Evolutionary conservation across 2,797 vertebrate species (phyloP).

Genomic region (Salarias fasciatus): DNA sequence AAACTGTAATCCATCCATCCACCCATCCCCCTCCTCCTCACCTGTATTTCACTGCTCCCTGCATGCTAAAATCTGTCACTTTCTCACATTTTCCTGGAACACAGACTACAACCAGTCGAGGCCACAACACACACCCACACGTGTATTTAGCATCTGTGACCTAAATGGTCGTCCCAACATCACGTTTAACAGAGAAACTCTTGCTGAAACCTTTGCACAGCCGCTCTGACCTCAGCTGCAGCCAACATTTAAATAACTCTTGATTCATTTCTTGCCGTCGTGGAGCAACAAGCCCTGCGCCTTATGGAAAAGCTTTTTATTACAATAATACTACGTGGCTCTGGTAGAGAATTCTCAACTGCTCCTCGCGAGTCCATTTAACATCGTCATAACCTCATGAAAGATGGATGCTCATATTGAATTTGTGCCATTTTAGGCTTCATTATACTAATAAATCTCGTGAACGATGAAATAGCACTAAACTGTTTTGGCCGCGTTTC

Average conservation of each 20-base stretch:
- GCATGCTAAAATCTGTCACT: too few relatives aligned
- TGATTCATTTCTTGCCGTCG: slow-evolving; percentile 54
- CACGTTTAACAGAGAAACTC: too few relatives aligned
- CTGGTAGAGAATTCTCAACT: slow-evolving; percentile 41
- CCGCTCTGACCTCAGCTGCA: slow-evolving; percentile 39
- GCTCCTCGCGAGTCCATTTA: slow-evolving; percentile 61
- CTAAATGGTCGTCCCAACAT: too few relatives aligned
- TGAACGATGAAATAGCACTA: slow-evolving; percentile 44
- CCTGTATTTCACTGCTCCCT: too few relatives aligned
- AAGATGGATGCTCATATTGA: slow-evolving; percentile 67
- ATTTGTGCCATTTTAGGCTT: slow-evolving; percentile 63
- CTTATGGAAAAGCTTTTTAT: slow-evolving; percentile 66
- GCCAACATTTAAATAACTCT: slow-evolving; percentile 24
- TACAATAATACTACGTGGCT: slow-evolving; percentile 56
- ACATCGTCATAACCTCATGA: slow-evolving; percentile 58
- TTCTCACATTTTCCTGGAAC: too few relatives aligned
- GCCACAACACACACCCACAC: too few relatives aligned
- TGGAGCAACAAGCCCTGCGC: slow-evolving; percentile 25
- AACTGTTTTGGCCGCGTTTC: slow-evolving; percentile 57
- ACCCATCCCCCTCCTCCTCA: too few relatives aligned
- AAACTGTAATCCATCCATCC: too few relatives aligned
- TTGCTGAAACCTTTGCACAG: too few relatives aligned
- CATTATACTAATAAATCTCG: slow-evolving; percentile 65
- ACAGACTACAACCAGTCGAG: too few relatives aligned
- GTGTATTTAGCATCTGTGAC: too few relatives aligned